Conservation (phyloP, 2,888 invertebrate genomes). For the Trissolcus japonicus region DNA sequence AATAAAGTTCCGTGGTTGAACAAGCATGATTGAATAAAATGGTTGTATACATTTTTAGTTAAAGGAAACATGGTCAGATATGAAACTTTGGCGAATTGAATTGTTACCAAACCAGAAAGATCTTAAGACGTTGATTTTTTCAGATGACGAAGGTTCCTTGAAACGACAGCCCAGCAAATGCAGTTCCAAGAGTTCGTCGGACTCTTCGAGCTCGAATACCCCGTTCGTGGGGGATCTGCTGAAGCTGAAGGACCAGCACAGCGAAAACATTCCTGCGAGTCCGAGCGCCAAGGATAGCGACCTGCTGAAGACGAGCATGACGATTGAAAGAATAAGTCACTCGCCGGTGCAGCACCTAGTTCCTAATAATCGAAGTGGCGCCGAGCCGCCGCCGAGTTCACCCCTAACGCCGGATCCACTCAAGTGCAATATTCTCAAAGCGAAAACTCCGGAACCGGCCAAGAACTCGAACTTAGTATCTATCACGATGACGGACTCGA, state of each 20-base stretch:
- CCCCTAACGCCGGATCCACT: constrained; percentile 92
- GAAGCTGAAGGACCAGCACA: constrained; percentile 84
- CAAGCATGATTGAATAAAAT: no score
- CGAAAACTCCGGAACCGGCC: constrained; percentile 80
- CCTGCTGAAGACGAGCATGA: constrained; percentile 81
- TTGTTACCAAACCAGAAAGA: no score
- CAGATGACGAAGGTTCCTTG: constrained; percentile 69
- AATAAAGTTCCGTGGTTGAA: no score
- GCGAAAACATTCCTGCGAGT: constrained; percentile 78
- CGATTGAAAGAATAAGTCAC: constrained; percentile 76
- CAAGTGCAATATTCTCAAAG: constrained; percentile 96
- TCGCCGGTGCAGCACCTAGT: constrained; percentile 78
- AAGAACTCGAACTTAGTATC: constrained; percentile 74
- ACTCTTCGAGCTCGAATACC: constrained; percentile 73
- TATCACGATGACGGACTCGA: constrained; percentile 74
- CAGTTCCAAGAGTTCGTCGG: constrained; percentile 76
- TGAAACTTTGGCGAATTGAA: no score
- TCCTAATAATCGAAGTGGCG: constrained; percentile 84
- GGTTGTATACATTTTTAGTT: no score
- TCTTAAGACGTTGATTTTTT: constrained; percentile 11
- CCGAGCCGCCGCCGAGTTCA: constrained; percentile 76
- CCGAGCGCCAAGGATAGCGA: constrained; percentile 81
- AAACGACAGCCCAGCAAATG: constrained; percentile 72
- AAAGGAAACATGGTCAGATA: no score
- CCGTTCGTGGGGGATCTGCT: constrained; percentile 84